These are phyloP conservation scores for Vannuccia rotundouncinata DNA, from an alignment of 2,888 invertebrate species.

Conservation along the genomic window DNA sequence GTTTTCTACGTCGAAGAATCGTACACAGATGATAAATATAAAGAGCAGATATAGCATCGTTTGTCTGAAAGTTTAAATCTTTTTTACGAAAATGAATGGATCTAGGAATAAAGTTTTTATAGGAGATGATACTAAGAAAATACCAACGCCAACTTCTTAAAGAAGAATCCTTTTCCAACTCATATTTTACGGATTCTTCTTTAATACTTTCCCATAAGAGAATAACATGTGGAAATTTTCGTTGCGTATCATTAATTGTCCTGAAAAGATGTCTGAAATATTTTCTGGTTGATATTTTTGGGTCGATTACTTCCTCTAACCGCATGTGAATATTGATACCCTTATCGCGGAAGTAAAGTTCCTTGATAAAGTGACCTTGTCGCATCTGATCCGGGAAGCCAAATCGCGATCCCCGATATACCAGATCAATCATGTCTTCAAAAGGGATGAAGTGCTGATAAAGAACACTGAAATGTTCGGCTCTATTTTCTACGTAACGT, in stretches of 20 bases:
- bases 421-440: conserved; percentile 28
- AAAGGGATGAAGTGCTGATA: conserved; percentile 32
- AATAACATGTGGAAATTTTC: conserved; percentile 8
- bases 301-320: neutral
- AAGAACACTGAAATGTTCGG: neutral
- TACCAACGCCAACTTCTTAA: neutral
- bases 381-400: conserved; percentile 22
- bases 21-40: conserved; percentile 18
- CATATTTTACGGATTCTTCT: neutral
- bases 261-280: neutral
- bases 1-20: neutral
- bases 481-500: neutral
- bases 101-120: conserved; percentile 2
- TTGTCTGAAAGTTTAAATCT: neutral
- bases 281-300: neutral
- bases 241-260: neutral
- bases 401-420: conserved; percentile 7
- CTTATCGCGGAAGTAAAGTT: conserved; percentile 3
- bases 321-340: neutral
- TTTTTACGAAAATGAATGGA: neutral
- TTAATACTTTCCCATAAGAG: neutral
- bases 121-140: conserved; percentile 25
- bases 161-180: neutral
- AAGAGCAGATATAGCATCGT: conserved; percentile 4
- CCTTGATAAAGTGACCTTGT: neutral